These are phyloP conservation scores for Tetraodon nigroviridis DNA, from an alignment of 2,113 vertebrate species.

Conservation along the genomic window DNA sequence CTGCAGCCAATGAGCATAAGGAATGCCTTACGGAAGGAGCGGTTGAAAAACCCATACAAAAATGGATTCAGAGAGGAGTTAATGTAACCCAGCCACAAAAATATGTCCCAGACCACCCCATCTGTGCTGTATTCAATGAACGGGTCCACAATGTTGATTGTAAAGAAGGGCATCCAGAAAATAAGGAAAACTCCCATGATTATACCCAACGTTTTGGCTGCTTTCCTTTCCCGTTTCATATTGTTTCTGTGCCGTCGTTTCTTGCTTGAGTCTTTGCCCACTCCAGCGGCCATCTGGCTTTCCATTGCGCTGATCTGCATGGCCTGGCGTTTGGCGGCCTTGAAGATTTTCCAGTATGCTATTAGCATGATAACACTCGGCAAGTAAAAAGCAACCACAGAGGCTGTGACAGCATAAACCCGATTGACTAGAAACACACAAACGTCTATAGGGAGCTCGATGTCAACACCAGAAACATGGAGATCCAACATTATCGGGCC, in stretches of 20 bases:
- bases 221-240: conserved; percentile 73
- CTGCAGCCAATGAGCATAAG: conserved; percentile 74
- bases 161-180: conserved; percentile 80
- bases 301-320: conserved; percentile 76
- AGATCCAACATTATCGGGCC: conserved; percentile 75
- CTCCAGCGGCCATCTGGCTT: conserved; percentile 69
- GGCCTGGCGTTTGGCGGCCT: conserved; percentile 74
- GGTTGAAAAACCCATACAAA: conserved; percentile 75
- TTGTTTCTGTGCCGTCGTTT: conserved; percentile 70
- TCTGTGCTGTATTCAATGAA: conserved; percentile 74
- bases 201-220: conserved; percentile 78
- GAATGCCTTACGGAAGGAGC: conserved; percentile 76
- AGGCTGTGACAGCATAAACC: conserved; percentile 74
- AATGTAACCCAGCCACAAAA: conserved; percentile 77
- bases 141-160: conserved; percentile 75
- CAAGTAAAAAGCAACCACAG: conserved; percentile 77
- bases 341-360: conserved; percentile 80
- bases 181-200: conserved; percentile 79
- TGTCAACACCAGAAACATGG: conserved; percentile 59
- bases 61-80: conserved; percentile 81
- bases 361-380: conserved; percentile 75
- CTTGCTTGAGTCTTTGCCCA: conserved; percentile 66
- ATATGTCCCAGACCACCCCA: conserved; percentile 71
- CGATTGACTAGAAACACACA: conserved; percentile 75
- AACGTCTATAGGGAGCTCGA: conserved; percentile 56